A percentile compares a stretch with the other conserved stretches of the same genome.
phyloP scores from a whole-genome alignment of 2,888 invertebrate genomes.

The Tenthredo mesomela region DNA sequence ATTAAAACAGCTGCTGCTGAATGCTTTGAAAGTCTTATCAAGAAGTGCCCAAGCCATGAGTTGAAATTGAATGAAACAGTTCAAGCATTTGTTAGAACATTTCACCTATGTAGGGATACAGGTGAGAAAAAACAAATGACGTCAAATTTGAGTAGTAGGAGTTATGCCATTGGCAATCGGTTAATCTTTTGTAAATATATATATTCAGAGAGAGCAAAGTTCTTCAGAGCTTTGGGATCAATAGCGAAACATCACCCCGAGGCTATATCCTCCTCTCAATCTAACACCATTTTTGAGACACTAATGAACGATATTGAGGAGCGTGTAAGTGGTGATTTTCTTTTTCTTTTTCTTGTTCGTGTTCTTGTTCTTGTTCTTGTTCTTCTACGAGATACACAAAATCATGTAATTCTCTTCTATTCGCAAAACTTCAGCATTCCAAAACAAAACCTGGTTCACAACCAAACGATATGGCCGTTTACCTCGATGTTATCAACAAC shows the following conservation, averaged over 20 bases:
- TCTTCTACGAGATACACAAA: neutral
- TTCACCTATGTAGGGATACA: constrained; percentile 54
- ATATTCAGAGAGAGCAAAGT: constrained; percentile 60
- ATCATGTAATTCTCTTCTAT: constrained; percentile 15
- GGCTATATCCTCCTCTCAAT: neutral
- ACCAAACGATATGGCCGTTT: constrained; percentile 61
- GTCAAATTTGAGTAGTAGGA: neutral
- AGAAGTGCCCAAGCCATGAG: constrained; percentile 60
- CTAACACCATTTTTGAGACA: constrained; percentile 52
- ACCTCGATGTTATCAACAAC: constrained; percentile 64
- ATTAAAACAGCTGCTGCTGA: constrained; percentile 63
- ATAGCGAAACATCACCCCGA: constrained; percentile 62
- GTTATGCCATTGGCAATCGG: neutral
- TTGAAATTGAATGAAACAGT: constrained; percentile 61
- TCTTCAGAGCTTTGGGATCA: constrained; percentile 60
- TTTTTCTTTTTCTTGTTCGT: constrained; percentile 1
- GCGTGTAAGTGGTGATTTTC: constrained; percentile 56
- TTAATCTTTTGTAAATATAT: neutral
- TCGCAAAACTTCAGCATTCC: constrained; percentile 57
- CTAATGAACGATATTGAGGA: constrained; percentile 59
- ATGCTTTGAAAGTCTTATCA: constrained; percentile 64
- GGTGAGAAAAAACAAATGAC: constrained; percentile 60
- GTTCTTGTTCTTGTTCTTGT: neutral
- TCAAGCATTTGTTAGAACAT: constrained; percentile 56
- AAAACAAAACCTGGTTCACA: constrained; percentile 45